Evolutionary conservation across 1,140 invertebrate species (phyloP).

Genomic region (Cydia amplana): DNA sequence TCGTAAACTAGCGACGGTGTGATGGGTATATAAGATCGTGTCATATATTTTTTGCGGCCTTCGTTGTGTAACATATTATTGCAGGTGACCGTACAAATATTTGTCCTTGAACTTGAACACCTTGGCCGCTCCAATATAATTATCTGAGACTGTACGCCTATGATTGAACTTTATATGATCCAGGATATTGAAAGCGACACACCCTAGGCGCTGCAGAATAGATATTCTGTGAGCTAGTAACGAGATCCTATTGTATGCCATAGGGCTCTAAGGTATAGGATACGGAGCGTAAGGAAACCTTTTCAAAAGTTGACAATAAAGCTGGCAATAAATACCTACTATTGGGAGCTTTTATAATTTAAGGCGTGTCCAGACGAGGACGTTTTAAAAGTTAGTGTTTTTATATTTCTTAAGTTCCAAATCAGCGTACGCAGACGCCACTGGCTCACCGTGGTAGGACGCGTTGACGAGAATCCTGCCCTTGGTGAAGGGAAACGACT

Average conservation of each 20-base stretch:
- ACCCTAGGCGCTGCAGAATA: neutral
- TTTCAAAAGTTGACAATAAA: neutral
- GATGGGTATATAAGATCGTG: too few species aligned
- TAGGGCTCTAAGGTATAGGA: neutral
- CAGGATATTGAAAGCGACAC: too few species aligned
- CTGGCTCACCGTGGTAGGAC: neutral
- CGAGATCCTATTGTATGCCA: neutral
- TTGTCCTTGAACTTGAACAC: too few species aligned
- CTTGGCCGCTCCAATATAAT: too few species aligned
- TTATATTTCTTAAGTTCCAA: constrained; percentile 13
- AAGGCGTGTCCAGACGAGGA: too few species aligned
- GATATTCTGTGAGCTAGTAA: neutral
- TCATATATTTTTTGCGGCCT: too few species aligned
- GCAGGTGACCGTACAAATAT: too few species aligned
- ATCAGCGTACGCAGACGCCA: neutral
- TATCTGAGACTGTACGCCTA: too few species aligned
- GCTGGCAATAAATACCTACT: neutral
- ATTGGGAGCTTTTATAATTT: too few species aligned
- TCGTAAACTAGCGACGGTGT: too few species aligned
- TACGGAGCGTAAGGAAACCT: neutral
- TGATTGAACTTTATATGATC: too few species aligned
- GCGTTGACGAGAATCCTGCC: neutral
- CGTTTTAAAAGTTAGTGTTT: neutral
- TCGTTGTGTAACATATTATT: too few species aligned
- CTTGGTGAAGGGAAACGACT: neutral